Evolutionary conservation across 1,140 invertebrate genomes (phyloP).

Genomic region (Eueides isabella): DNA sequence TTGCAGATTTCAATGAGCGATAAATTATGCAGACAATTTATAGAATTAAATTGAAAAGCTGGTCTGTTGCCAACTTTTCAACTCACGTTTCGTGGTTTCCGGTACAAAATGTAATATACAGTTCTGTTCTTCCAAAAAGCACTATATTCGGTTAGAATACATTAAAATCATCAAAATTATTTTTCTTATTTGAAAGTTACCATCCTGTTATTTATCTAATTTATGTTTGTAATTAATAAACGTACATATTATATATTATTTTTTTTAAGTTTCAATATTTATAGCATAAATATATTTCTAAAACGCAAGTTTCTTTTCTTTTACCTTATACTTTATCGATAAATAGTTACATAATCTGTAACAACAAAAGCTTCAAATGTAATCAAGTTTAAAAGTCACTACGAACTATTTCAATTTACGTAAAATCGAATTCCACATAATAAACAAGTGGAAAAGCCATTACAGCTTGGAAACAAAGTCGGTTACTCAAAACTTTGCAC

Average conservation of each 20-base stretch:
- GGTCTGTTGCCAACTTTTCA: neutral
- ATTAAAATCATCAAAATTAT: neutral
- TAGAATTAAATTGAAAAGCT: neutral
- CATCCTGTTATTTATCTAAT: too few species aligned
- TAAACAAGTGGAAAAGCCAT: conserved; percentile 1
- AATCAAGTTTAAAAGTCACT: neutral
- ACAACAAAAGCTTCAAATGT: too few species aligned
- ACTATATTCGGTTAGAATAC: neutral
- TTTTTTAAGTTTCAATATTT: too few species aligned
- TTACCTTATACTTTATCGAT: too few species aligned
- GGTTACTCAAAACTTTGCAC: conserved; percentile 25
- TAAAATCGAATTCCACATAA: conserved; percentile 14
- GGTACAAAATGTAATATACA: neutral
- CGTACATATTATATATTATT: too few species aligned
- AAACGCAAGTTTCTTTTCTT: too few species aligned
- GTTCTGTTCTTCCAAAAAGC: neutral
- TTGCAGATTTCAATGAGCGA: conserved; percentile 2
- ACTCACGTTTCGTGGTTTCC: conserved; percentile 5
- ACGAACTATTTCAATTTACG: neutral
- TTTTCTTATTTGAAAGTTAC: too few species aligned
- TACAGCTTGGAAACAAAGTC: conserved; percentile 13
- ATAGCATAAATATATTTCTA: too few species aligned
- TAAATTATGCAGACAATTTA: conserved; percentile 3
- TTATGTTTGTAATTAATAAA: too few species aligned
- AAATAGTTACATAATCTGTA: too few species aligned